phyloP scores from a whole-genome alignment of 1,140 invertebrate species.

The Ooceraea biroi region DNA sequence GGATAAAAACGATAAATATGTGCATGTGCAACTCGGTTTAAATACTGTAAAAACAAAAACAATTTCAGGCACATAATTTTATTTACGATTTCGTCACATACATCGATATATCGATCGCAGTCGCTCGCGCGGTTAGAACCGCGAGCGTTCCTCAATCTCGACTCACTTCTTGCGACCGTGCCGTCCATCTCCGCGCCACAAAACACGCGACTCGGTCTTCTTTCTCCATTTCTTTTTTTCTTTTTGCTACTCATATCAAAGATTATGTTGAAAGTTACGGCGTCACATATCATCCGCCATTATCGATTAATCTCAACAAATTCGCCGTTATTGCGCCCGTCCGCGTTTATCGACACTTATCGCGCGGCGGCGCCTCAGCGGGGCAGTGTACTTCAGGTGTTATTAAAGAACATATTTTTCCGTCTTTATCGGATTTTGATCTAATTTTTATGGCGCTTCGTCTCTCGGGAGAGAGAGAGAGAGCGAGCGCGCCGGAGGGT shows the following conservation, averaged over 20 bases:
- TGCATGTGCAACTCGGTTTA: no score
- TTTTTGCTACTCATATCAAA: neutral
- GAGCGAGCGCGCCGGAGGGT: constrained; percentile 27
- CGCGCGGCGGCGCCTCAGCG: no score
- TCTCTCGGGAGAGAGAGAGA: no score
- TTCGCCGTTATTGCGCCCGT: neutral
- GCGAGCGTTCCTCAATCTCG: no score
- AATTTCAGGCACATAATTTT: constrained; percentile 5
- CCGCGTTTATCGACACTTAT: neutral
- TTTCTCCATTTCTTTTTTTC: no score
- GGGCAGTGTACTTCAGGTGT: neutral
- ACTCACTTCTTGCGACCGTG: no score
- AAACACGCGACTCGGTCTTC: no score
- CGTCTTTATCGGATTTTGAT: constrained; percentile 54
- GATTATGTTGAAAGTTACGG: neutral
- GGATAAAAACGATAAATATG: neutral
- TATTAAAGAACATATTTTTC: constrained; percentile 55
- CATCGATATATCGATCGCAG: constrained; percentile 23
- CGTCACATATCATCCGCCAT: neutral
- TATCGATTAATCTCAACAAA: neutral
- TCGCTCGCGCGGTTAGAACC: neutral
- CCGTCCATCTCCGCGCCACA: no score
- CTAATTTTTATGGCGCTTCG: constrained; percentile 47
- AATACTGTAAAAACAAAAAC: constrained; percentile 17
- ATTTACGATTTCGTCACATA: neutral